phyloP scores from a whole-genome alignment of 2,888 invertebrate species.

The Lydus trimaculatus region DNA sequence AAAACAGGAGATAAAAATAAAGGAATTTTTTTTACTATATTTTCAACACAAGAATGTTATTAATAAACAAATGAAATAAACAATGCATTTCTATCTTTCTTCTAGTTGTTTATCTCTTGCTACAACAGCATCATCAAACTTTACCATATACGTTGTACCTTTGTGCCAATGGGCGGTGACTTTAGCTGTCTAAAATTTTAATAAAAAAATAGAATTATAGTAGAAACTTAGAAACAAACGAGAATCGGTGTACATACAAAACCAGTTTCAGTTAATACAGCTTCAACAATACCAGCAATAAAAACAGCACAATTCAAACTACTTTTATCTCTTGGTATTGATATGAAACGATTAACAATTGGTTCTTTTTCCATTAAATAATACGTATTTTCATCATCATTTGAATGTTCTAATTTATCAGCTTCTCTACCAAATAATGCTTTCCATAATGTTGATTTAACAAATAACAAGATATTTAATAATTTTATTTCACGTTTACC shows the following conservation, averaged over 20 bases:
- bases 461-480: constrained; percentile 91
- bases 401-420: constrained; percentile 97
- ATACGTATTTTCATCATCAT: constrained; percentile 97
- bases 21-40: too few relatives aligned
- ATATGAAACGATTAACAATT: constrained; percentile 93
- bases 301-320: constrained; percentile 98
- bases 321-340: constrained; percentile 97
- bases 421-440: constrained; percentile 97
- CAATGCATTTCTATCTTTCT: too few relatives aligned
- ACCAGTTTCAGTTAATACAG: constrained; percentile 91
- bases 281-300: constrained; percentile 97
- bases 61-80: too few relatives aligned
- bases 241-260: constrained; percentile 98
- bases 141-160: constrained; percentile 99
- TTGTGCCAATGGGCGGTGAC: constrained; percentile 99
- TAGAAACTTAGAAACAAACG: too few relatives aligned
- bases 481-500: constrained; percentile 95
- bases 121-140: constrained; percentile 94
- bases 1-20: too few relatives aligned
- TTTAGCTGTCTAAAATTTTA: constrained; percentile 89
- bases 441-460: constrained; percentile 98
- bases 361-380: constrained; percentile 99
- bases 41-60: too few relatives aligned
- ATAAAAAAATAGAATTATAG: too few relatives aligned
- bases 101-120: constrained; percentile 90